These are phyloP conservation scores for Endomychus coccineus DNA, from an alignment of 2,888 invertebrate genomes.

Conservation along the genomic window DNA sequence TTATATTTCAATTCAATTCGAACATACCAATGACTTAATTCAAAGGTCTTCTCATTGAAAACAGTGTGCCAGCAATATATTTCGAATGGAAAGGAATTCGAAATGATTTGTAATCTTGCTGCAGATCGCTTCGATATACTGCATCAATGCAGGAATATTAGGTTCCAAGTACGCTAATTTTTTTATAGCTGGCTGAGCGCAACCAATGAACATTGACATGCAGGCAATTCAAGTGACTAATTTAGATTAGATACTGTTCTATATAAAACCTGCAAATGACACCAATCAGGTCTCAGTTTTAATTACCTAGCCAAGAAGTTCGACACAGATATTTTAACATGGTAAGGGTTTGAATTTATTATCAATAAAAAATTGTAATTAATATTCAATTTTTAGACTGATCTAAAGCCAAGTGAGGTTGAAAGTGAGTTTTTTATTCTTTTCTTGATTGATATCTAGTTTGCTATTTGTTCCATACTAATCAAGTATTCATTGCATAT, in stretches of 20 bases:
- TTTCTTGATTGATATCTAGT: too few relatives aligned
- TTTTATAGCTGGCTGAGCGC: conserved; percentile 12
- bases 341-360: conserved; percentile 6
- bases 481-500: too few relatives aligned
- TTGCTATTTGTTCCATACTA: too few relatives aligned
- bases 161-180: conserved; percentile 9
- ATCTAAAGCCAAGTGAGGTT: conserved; percentile 32
- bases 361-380: not conserved
- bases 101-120: too few relatives aligned
- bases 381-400: conserved; percentile 23
- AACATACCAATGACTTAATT: too few relatives aligned
- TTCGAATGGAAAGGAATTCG: too few relatives aligned
- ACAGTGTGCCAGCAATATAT: too few relatives aligned
- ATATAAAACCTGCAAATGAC: conserved; percentile 31
- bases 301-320: conserved; percentile 8
- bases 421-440: conserved; percentile 38
- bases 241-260: conserved; percentile 32
- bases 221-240: conserved; percentile 27
- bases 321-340: conserved; percentile 2
- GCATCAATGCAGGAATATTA: conserved; percentile 1
- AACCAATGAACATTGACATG: conserved; percentile 23
- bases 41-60: too few relatives aligned
- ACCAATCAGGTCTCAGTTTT: conserved; percentile 10
- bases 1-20: too few relatives aligned
- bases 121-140: too few relatives aligned